Percentiles rank a stretch among this genome's conserved stretches.
Conservation (phyloP, 2,113 vertebrate species). For the Chionis minor region DNA sequence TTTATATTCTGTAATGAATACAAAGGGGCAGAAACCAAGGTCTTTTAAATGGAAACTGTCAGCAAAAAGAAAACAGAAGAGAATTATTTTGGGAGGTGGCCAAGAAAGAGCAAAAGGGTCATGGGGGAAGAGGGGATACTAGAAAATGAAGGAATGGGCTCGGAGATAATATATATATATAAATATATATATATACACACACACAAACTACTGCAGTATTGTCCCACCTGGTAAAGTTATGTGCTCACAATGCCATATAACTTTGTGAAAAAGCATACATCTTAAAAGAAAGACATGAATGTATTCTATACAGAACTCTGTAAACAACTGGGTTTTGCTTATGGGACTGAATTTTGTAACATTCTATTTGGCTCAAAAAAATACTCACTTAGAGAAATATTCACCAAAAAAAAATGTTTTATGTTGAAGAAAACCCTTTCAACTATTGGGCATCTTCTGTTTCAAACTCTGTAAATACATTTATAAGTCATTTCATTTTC, state of each 20-base stretch:
- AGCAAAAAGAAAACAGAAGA: slow-evolving; percentile 61
- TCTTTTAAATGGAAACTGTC: slow-evolving; percentile 61
- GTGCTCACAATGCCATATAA: neutral
- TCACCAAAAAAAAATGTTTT: neutral
- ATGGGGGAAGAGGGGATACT: neutral
- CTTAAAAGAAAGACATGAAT: neutral
- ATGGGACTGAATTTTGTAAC: neutral
- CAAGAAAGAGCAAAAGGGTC: slow-evolving; percentile 41
- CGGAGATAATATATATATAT: neutral
- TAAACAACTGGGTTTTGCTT: neutral
- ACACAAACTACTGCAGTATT: neutral
- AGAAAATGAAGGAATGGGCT: neutral
- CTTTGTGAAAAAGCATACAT: neutral
- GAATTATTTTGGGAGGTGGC: slow-evolving; percentile 53
- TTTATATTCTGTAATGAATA: slow-evolving; percentile 66
- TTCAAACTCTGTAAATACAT: neutral
- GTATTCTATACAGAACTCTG: neutral
- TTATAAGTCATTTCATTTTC: neutral
- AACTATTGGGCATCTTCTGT: neutral
- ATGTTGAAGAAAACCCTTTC: neutral
- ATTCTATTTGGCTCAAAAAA: neutral
- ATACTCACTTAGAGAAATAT: neutral
- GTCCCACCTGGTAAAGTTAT: neutral
- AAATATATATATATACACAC: too few relatives aligned
- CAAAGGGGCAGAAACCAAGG: slow-evolving; percentile 63